A percentile compares a stretch with the other conserved stretches of the same genome.
phyloP scores from a whole-genome alignment of 92 coral and sea anemone genomes.

The Heteractis magnifica region DNA sequence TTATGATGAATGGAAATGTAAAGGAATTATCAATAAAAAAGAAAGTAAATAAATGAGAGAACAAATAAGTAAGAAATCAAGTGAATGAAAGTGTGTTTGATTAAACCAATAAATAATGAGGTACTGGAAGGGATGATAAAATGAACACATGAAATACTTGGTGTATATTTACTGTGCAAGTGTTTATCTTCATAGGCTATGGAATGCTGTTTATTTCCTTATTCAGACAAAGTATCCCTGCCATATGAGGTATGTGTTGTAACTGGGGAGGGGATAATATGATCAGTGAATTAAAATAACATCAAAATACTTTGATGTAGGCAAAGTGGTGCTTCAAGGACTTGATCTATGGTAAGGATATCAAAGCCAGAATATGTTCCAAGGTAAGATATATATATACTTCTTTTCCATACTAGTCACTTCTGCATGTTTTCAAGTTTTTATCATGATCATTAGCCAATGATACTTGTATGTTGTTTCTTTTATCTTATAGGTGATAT shows the following conservation, averaged over 20 bases:
- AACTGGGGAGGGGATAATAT: background rate
- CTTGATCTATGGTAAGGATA: constrained; percentile 39
- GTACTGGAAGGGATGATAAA: background rate
- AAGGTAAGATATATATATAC: constrained; percentile 9
- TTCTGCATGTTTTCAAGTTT: too few species aligned
- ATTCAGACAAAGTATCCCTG: constrained; percentile 13
- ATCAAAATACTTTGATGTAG: background rate
- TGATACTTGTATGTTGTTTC: background rate
- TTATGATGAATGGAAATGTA: background rate
- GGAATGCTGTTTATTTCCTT: constrained; percentile 38
- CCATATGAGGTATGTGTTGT: constrained; percentile 33
- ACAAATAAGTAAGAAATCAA: too few species aligned
- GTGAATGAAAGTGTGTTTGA: too few species aligned
- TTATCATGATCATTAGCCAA: background rate
- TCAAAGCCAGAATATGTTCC: constrained; percentile 30
- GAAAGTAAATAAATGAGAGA: too few species aligned
- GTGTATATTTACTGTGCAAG: background rate
- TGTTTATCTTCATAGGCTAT: constrained; percentile 17
- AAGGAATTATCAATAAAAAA: background rate
- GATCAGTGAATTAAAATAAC: background rate
- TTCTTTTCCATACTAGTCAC: background rate
- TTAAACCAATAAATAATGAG: background rate
- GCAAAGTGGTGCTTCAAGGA: constrained; percentile 54
- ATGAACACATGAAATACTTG: background rate
- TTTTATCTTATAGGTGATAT: background rate